These are phyloP conservation scores for Dinoponera quadriceps DNA, from an alignment of 1,140 invertebrate species.

Conservation along the genomic window DNA sequence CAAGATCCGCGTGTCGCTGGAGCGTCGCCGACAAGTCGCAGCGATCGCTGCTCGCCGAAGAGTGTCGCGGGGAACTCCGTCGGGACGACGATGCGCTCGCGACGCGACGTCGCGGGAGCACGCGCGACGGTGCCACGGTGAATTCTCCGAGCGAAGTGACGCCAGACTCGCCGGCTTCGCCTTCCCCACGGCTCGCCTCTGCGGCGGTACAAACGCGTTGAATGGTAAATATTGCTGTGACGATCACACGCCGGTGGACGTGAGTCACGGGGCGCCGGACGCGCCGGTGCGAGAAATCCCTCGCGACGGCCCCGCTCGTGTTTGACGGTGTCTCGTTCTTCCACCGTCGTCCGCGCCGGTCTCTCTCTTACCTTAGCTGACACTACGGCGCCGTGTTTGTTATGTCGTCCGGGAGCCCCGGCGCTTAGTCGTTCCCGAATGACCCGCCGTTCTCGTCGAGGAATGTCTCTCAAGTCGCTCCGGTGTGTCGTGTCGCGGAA, in stretches of 20 bases:
- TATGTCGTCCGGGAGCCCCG: slow-evolving; percentile 5
- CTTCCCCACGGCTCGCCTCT: slow-evolving; percentile 19
- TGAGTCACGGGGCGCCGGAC: background rate
- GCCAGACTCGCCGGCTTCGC: slow-evolving; percentile 42
- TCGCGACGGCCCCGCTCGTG: background rate
- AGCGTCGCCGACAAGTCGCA: too few species aligned
- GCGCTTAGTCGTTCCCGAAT: background rate
- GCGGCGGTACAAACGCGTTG: slow-evolving; percentile 51
- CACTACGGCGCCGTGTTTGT: background rate
- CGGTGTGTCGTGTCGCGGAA: background rate
- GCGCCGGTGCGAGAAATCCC: background rate
- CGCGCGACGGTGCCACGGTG: slow-evolving; percentile 28
- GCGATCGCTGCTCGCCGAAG: too few species aligned
- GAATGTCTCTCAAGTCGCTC: too few species aligned
- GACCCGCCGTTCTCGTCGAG: background rate
- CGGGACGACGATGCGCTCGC: slow-evolving; percentile 10
- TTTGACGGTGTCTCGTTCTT: background rate
- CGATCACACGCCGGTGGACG: slow-evolving; percentile 1
- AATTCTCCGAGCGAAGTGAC: slow-evolving; percentile 32
- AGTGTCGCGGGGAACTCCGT: too few species aligned
- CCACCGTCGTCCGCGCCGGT: background rate
- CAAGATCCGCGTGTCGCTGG: too few species aligned
- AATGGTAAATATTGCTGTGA: slow-evolving; percentile 48
- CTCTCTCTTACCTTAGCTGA: slow-evolving; percentile 5
- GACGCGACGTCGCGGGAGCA: background rate